These are phyloP conservation scores for Xylocopa sonorina DNA, from an alignment of 1,140 invertebrate genomes.

Conservation along the genomic window DNA sequence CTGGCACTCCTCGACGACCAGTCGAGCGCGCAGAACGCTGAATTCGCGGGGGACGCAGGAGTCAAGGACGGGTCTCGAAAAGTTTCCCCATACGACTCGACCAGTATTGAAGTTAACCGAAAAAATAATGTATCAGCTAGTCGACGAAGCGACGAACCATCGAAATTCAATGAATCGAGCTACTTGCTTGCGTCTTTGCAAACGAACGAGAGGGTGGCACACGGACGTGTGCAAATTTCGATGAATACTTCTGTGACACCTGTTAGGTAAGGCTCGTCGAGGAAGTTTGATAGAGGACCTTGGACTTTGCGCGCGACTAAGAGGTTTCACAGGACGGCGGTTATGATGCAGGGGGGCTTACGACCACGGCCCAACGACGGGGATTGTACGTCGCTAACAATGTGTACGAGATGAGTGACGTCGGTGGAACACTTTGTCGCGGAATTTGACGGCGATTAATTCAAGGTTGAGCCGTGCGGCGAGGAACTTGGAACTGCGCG, in stretches of 20 bases:
- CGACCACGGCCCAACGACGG: background rate
- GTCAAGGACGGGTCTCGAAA: slow-evolving; percentile 20
- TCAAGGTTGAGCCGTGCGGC: background rate
- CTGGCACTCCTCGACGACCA: background rate
- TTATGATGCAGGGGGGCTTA: background rate
- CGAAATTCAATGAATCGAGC: slow-evolving; percentile 45
- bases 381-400: background rate
- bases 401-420: background rate
- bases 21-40: background rate
- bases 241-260: slow-evolving; percentile 25
- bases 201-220: background rate
- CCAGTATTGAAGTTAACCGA: slow-evolving; percentile 1
- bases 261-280: background rate
- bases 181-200: background rate
- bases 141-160: slow-evolving; percentile 39
- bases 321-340: background rate
- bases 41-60: slow-evolving; percentile 11
- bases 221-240: background rate
- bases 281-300: background rate
- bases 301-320: background rate
- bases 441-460: background rate
- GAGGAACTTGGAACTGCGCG: background rate
- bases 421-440: too few species aligned
- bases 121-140: background rate
- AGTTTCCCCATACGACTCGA: background rate